Evolutionary conservation across 2,113 vertebrate species (phyloP).

Genomic region (Pampusana beccarii): DNA sequence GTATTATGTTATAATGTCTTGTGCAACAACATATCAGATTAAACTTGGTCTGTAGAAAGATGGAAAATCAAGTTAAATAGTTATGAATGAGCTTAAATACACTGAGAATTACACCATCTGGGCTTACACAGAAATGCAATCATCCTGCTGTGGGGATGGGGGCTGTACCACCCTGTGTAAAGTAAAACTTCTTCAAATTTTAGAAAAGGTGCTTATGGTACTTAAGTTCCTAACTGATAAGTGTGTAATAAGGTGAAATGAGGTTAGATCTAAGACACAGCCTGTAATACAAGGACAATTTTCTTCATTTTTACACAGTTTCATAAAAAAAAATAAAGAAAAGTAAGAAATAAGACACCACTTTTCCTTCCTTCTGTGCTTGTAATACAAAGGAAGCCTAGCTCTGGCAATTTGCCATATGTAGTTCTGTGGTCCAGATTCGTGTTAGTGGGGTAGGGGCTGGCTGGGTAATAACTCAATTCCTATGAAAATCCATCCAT

Average conservation of each 20-base stretch:
- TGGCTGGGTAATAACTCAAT: neutral
- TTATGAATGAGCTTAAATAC: neutral
- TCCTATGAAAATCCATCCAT: neutral
- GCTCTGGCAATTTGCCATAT: neutral
- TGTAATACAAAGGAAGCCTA: neutral
- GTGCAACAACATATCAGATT: neutral
- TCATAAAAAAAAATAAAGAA: neutral
- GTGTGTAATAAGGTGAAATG: neutral
- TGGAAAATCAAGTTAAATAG: neutral
- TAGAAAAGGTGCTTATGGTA: neutral
- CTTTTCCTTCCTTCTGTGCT: neutral
- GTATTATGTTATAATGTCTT: neutral
- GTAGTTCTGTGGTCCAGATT: neutral
- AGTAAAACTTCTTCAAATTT: neutral
- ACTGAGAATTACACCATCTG: neutral
- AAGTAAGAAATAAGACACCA: neutral
- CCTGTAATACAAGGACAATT: neutral
- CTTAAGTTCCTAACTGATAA: neutral
- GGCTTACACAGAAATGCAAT: neutral
- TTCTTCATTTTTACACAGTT: neutral
- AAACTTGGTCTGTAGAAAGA: neutral
- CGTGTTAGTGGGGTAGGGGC: neutral
- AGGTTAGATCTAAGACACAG: neutral
- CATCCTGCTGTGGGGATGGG: rapidly evolving
- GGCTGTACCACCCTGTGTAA: neutral